Evolutionary conservation across 2,113 vertebrate genomes (phyloP).

Genomic region (Malurus melanocephalus): DNA sequence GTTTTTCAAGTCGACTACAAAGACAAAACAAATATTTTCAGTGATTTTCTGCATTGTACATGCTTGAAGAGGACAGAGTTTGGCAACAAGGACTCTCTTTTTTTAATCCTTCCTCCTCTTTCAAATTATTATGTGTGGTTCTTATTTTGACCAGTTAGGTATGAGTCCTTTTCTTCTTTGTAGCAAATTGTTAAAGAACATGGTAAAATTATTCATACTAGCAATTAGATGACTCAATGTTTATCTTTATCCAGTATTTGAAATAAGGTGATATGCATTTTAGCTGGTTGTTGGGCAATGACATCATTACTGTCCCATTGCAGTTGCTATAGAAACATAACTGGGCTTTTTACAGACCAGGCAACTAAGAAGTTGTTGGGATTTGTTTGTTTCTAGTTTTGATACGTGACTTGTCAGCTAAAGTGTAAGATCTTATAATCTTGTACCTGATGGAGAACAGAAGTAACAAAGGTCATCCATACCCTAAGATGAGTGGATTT

Average conservation of each 20-base stretch:
- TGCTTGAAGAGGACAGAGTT: not conserved
- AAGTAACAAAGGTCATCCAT: not conserved
- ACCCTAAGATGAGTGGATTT: not conserved
- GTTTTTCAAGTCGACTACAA: not conserved
- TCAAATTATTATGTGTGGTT: constrained; percentile 13
- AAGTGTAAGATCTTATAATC: not conserved
- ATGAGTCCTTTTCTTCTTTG: constrained; percentile 23
- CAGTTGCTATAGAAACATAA: constrained; percentile 68
- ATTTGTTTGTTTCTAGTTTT: constrained; percentile 3
- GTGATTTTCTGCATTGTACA: not conserved
- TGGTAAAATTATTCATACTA: constrained; percentile 38
- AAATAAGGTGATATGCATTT: constrained; percentile 31
- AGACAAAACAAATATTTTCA: constrained; percentile 33
- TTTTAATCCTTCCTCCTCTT: not conserved
- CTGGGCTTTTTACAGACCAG: constrained; percentile 42
- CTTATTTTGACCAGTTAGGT: constrained; percentile 49
- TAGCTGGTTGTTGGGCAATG: constrained; percentile 38
- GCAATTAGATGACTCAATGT: constrained; percentile 70
- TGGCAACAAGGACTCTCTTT: constrained; percentile 11
- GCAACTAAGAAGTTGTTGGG: not conserved
- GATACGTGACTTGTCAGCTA: not conserved
- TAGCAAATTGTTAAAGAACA: constrained; percentile 25
- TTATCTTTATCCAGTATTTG: constrained; percentile 51
- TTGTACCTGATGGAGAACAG: not conserved
- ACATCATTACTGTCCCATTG: constrained; percentile 41